Base-by-base conservation (phyloP, 2,797 vertebrate genomes). In the Microcaecilia unicolor region DNA sequence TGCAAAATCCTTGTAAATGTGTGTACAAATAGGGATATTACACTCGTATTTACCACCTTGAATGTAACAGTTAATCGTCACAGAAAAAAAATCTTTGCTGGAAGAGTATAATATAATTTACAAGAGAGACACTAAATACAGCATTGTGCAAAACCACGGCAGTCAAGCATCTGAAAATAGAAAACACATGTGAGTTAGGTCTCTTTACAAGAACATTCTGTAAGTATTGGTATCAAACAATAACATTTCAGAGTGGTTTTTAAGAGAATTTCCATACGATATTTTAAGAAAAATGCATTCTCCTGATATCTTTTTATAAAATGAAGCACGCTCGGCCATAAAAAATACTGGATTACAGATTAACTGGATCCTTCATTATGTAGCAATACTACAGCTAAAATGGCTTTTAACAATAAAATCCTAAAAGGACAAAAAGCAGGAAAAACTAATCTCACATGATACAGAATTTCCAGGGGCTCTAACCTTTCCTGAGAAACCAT, bases 391-490 rank as follows among this genome's bases (percentile, higher is more conserved):
- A 18, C n/a, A 44, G 24, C 38, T 42, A 21, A 46, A 45, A 34
- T 43, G 31, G 37, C 26, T 31, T 31, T 48, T 52, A 44, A 59
- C 28, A 31, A 20, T 15, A 34, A 62, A 51, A 44, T 31, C 35
- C 28, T 19, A 2, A 3, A n/a, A n/a, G 19, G 41, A 55, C 34
- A 24, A 51, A 27, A 58, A 55, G 50, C 54, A 58, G 51, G 39
- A n/a, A 31, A 36, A 51, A 26, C 12, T 27, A 10, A 20, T 40
- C 20, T n/a, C n/a, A n/a, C n/a, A n/a, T n/a, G n/a, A n/a, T n/a
- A n/a, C n/a, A n/a, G n/a, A n/a, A n/a, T n/a, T n/a, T n/a, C n/a
- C n/a, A n/a, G n/a, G n/a, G n/a, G n/a, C n/a, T n/a, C n/a, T n/a
- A n/a, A n/a, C n/a, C n/a, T n/a, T n/a, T n/a, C n/a, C n/a, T n/a